phyloP scores from a whole-genome alignment of 2,113 vertebrate genomes.

The Passer domesticus region DNA sequence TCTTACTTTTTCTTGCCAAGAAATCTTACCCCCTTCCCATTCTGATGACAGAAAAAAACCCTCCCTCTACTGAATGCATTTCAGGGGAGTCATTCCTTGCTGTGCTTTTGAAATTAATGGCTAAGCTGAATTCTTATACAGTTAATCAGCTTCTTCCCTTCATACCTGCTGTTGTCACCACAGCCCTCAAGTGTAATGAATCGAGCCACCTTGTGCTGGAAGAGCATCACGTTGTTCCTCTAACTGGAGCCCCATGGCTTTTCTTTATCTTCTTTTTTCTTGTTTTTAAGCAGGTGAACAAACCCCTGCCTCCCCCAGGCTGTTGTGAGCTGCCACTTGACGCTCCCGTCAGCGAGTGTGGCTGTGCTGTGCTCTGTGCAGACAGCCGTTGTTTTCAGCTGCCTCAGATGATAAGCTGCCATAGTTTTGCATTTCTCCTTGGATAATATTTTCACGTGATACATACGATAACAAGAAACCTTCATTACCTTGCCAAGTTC shows the following conservation, averaged over 20 bases:
- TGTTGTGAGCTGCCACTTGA: neutral
- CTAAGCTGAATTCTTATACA: neutral
- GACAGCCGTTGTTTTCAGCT: conserved; percentile 6
- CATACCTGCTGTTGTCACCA: conserved; percentile 42
- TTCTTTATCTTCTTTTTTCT: neutral
- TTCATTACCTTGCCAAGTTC: conserved; percentile 48
- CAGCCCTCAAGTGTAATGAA: neutral
- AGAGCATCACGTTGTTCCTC: neutral
- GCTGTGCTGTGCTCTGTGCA: neutral
- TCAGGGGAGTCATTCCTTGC: conserved; percentile 34
- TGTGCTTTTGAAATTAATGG: conserved; percentile 56
- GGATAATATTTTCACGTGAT: conserved; percentile 47
- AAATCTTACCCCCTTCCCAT: conserved; percentile 59
- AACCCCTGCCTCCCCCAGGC: neutral
- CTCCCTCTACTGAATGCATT: conserved; percentile 24
- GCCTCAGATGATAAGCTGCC: conserved; percentile 23
- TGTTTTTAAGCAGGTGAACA: conserved; percentile 19
- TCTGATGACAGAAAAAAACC: conserved; percentile 49
- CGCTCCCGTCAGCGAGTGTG: neutral
- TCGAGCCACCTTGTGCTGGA: neutral
- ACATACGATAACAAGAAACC: conserved; percentile 21
- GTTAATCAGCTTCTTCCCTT: conserved; percentile 32
- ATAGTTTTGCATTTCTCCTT: conserved; percentile 34
- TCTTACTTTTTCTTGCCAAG: conserved; percentile 59
- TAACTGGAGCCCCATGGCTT: neutral